Percentiles rank a stretch among this genome's conserved stretches.
phyloP scores from a whole-genome alignment of 2,888 invertebrate genomes.

The Gymnoscelis rufifasciata region DNA sequence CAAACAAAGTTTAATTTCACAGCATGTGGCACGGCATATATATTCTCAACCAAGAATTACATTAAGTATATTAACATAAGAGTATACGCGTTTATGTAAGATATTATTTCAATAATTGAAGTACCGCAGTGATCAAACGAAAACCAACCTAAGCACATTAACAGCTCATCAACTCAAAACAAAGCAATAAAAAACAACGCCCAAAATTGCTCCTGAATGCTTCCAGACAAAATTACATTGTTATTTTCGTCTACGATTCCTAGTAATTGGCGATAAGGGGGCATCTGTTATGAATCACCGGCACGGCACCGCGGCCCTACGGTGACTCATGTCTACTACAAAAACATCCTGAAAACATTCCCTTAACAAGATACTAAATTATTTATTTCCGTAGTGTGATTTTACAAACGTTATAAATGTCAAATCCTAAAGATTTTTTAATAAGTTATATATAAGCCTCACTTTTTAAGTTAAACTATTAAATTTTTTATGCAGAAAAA shows the following conservation, averaged over 20 bases:
- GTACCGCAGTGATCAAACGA: no score
- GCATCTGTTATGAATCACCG: conserved; percentile 27
- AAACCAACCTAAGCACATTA: no score
- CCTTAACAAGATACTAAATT: not conserved
- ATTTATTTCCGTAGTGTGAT: no score
- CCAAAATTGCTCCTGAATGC: not conserved
- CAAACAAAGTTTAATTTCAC: no score
- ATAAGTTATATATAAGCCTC: not conserved
- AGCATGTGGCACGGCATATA: no score
- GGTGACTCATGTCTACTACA: conserved; percentile 12
- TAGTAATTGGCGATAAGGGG: conserved; percentile 19
- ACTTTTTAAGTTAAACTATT: no score
- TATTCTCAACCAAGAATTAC: no score
- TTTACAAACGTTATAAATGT: not conserved
- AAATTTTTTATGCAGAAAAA: no score
- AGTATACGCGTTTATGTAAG: no score
- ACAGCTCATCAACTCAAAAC: no score
- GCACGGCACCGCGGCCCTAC: conserved; percentile 6
- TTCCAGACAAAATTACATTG: conserved; percentile 5
- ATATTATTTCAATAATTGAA: no score
- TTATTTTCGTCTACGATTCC: conserved; percentile 10
- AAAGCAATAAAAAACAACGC: not conserved
- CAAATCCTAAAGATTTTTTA: not conserved
- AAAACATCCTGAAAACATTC: conserved; percentile 10
- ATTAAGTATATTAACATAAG: no score